Conservation (phyloP, 2,888 invertebrate genomes). For the Halictus ligatus region DNA sequence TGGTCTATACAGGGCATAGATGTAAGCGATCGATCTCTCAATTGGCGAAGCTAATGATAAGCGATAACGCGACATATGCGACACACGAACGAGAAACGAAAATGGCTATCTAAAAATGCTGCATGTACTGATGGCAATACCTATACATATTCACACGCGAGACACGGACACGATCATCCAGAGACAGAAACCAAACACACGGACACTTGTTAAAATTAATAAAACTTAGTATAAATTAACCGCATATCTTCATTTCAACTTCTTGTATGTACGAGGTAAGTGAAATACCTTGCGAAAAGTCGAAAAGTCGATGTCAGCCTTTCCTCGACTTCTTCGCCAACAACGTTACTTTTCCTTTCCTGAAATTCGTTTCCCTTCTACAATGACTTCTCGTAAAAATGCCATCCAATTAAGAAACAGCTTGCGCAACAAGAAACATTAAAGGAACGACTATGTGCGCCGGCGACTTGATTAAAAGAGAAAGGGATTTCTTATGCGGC, state of each 20-base stretch:
- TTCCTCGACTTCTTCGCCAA: background rate
- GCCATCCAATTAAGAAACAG: background rate
- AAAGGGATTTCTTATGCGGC: background rate
- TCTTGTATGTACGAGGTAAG: background rate
- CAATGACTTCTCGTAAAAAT: background rate
- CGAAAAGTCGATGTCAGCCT: background rate
- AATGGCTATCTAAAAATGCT: conserved; percentile 64
- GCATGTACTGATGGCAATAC: conserved; percentile 73
- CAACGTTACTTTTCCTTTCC: background rate
- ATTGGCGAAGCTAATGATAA: conserved; percentile 70
- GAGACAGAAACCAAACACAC: conserved; percentile 50
- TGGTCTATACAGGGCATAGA: conserved; percentile 84
- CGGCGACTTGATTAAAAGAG: background rate
- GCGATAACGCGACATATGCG: conserved; percentile 13
- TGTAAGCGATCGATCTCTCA: conserved; percentile 76
- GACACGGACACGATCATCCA: conserved; percentile 55
- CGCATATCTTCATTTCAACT: background rate
- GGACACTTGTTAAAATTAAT: conserved; percentile 78
- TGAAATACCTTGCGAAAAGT: background rate
- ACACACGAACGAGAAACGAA: conserved; percentile 44
- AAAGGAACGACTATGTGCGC: background rate
- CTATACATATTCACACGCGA: conserved; percentile 65
- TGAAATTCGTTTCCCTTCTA: background rate
- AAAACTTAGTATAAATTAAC: conserved; percentile 76
- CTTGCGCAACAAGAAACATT: background rate